Conservation (phyloP, 2,797 vertebrate species). For the Sandelia bainsii region DNA sequence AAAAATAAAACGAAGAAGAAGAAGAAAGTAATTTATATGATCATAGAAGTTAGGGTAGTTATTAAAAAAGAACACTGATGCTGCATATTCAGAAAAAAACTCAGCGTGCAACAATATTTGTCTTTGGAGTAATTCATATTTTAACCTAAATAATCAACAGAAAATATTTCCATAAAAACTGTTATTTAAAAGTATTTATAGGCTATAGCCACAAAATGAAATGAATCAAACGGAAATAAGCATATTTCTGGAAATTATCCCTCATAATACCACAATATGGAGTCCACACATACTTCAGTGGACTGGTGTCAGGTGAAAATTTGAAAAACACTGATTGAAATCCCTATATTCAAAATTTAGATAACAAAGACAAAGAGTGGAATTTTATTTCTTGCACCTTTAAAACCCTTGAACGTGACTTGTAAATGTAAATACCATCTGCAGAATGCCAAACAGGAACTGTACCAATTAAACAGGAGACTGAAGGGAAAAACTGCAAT, state of each 20-base stretch:
- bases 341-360: not conserved
- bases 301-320: constrained; percentile 22
- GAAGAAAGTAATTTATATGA: too few relatives aligned
- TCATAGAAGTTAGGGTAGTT: too few relatives aligned
- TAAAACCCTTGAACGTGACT: constrained; percentile 39
- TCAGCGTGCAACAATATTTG: too few relatives aligned
- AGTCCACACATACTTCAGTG: not conserved
- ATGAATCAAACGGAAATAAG: constrained; percentile 1
- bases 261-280: not conserved
- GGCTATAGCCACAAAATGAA: not conserved
- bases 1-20: not conserved
- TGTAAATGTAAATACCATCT: not conserved
- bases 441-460: not conserved
- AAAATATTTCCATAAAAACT: not conserved
- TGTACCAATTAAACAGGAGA: not conserved
- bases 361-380: constrained; percentile 2
- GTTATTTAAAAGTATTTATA: too few relatives aligned
- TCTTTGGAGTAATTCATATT: not conserved
- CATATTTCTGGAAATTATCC: not conserved
- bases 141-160: not conserved
- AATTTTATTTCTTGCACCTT: not conserved
- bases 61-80: too few relatives aligned
- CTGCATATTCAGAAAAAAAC: too few relatives aligned
- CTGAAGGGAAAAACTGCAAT: not conserved
- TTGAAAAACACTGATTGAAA: not conserved